Base-by-base conservation (phyloP, 2,113 vertebrate genomes). In the Ammodytes dubius region DNA sequence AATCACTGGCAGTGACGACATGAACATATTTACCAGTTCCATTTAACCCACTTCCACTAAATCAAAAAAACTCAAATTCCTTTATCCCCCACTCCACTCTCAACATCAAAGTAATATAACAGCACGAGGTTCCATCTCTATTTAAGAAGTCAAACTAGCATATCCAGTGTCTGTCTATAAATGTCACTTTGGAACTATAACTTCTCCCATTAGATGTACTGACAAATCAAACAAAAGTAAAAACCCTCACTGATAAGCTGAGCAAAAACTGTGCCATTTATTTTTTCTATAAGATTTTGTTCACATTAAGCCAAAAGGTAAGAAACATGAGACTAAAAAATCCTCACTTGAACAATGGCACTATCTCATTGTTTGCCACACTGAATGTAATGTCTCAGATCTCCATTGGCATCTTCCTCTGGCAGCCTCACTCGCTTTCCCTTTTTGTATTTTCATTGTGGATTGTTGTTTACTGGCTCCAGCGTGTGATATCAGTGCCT, bases 391-490 rank as follows among this genome's bases (percentile, higher is more conserved):
- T 81, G 88, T 92, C 84, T 93, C 89, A 93, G 89, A 93, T 94
- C 92, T 92, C 27, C 82, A 75, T 81, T 93, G 92, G 92, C 91
- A 90, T 92, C 87, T 89, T 89, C 87, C 82, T 84, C 87, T 93
- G 91, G 92, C 92, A 91, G 88, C 88, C 56, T 85, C 74, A 63
- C 82, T 81, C n/a, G 54, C 87, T 73, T 78, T 72, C 50, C 27
- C 72, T 65, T 88, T 92, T 93, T 93, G 93, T 94, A 82, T 89
- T 94, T 91, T 90, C 84, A 92, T 94, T 93, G 91, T 93, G 91
- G 81, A 92, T 93, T 91, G 89, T 93, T 92, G 88, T 94, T 93
- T 90, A 90, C 93, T 74, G 79, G 90, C 89, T 92, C 71, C 78
- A 80, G 86, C 74, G 76, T 60, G 73, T 85, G 90, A 85, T 90